phyloP scores from a whole-genome alignment of 1,140 invertebrate species.

The Ceratina calcarata region DNA sequence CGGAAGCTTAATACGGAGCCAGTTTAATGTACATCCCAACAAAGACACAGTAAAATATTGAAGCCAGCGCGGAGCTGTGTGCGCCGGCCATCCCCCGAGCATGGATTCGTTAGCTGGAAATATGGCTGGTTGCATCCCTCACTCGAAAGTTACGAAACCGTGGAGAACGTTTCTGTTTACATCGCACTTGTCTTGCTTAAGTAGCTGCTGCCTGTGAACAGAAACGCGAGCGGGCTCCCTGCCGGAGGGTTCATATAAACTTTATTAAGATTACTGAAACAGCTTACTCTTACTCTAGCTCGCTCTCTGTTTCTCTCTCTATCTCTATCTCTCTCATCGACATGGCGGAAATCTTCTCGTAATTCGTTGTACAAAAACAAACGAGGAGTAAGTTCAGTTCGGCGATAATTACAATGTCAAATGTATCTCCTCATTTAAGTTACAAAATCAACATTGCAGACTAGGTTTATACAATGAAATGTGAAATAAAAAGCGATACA shows the following conservation, averaged over 20 bases:
- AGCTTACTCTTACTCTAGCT: not conserved
- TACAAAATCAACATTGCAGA: too few relatives aligned
- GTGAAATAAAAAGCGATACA: too few relatives aligned
- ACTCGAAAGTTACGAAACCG: slow-evolving; percentile 6
- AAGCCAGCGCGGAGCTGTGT: not conserved
- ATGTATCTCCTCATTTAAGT: too few relatives aligned
- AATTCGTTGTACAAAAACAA: slow-evolving; percentile 5
- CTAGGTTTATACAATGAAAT: too few relatives aligned
- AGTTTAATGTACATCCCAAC: not conserved
- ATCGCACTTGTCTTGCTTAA: slow-evolving; percentile 36
- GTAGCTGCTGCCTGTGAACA: slow-evolving; percentile 26
- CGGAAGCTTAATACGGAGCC: not conserved
- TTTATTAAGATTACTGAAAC: slow-evolving; percentile 46
- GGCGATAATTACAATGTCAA: slow-evolving; percentile 5
- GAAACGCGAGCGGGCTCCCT: not conserved
- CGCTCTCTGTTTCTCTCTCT: not conserved
- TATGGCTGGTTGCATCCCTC: not conserved
- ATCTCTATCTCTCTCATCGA: not conserved
- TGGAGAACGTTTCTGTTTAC: slow-evolving; percentile 39
- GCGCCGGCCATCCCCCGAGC: not conserved
- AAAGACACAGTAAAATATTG: slow-evolving; percentile 14
- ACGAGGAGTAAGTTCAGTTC: not conserved
- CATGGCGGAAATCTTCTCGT: slow-evolving; percentile 11
- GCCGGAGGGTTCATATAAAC: slow-evolving; percentile 5
- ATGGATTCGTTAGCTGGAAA: slow-evolving; percentile 14